These are phyloP conservation scores for Lithobates pipiens DNA, from an alignment of 2,797 vertebrate species.

Conservation along the genomic window DNA sequence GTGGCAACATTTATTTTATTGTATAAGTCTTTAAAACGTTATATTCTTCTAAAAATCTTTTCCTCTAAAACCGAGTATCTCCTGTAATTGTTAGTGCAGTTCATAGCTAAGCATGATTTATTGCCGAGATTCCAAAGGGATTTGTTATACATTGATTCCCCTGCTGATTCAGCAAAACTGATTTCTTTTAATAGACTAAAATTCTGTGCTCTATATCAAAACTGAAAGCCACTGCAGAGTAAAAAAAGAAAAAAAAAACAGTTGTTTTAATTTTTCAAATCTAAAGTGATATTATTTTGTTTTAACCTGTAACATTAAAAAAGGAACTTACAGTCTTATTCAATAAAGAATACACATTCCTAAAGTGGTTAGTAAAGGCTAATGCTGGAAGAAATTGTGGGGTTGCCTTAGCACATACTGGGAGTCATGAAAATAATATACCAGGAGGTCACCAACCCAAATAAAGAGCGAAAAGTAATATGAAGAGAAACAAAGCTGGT, in stretches of 20 bases:
- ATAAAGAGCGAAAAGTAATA: too few relatives aligned
- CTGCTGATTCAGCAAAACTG: conserved; percentile 41
- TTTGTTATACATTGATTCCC: conserved; percentile 35
- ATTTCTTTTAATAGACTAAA: conserved; percentile 46
- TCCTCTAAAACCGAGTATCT: conserved; percentile 38
- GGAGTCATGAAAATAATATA: too few relatives aligned
- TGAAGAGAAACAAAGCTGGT: too few relatives aligned
- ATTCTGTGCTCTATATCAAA: conserved; percentile 5
- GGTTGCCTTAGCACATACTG: too few relatives aligned
- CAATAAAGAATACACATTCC: too few relatives aligned
- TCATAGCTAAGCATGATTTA: conserved; percentile 52
- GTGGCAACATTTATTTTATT: conserved; percentile 30
- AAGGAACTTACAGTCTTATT: too few relatives aligned
- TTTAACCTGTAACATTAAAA: too few relatives aligned
- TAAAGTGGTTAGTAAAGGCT: too few relatives aligned
- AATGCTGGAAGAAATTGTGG: too few relatives aligned
- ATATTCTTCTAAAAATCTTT: conserved; percentile 10
- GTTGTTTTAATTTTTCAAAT: background rate
- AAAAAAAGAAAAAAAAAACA: background rate
- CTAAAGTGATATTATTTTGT: too few relatives aligned
- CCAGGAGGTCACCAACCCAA: too few relatives aligned
- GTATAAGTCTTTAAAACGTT: conserved; percentile 39
- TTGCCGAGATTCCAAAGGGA: conserved; percentile 47
- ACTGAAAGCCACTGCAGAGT: background rate
- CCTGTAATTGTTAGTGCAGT: conserved; percentile 45